A percentile compares a stretch with the other conserved stretches of the same genome.
Conservation (phyloP, 2,797 vertebrate species). For the Macropus fuliginosus region DNA sequence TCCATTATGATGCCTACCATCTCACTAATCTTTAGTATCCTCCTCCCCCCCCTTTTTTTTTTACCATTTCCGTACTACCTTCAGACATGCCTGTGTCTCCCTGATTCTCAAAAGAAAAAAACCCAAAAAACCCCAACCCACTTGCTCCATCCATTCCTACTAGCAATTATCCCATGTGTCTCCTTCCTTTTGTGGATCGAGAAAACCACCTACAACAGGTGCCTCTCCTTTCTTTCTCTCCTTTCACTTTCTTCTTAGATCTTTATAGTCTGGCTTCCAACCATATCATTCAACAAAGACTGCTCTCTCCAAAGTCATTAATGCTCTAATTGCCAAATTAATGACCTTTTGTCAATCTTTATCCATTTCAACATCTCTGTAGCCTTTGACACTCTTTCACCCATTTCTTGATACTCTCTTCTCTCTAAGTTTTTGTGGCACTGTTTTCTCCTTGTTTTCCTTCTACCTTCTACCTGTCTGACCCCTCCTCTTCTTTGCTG, state of each 20-base stretch:
- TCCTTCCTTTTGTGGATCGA: not conserved
- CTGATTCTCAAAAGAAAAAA: not conserved
- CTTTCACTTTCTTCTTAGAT: not conserved
- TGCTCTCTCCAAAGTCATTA: not conserved
- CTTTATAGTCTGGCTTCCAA: not conserved
- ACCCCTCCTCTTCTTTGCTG: too few species aligned
- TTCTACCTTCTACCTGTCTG: too few species aligned
- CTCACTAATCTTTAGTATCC: not conserved
- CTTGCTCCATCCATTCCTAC: not conserved
- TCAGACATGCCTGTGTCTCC: not conserved
- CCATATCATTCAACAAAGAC: not conserved
- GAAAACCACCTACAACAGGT: not conserved
- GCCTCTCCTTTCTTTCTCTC: not conserved
- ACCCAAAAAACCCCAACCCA: not conserved
- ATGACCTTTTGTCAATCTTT: not conserved
- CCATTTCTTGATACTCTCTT: too few species aligned
- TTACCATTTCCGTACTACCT: not conserved
- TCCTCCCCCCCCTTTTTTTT: not conserved
- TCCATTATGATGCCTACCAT: not conserved
- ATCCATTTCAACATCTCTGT: too few species aligned
- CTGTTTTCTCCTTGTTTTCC: too few species aligned
- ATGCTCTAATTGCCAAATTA: not conserved
- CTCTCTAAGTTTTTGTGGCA: too few species aligned
- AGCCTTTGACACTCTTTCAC: too few species aligned
- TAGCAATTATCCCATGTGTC: not conserved